Conservation (phyloP, 2,113 vertebrate genomes). For the Alligator sinensis region DNA sequence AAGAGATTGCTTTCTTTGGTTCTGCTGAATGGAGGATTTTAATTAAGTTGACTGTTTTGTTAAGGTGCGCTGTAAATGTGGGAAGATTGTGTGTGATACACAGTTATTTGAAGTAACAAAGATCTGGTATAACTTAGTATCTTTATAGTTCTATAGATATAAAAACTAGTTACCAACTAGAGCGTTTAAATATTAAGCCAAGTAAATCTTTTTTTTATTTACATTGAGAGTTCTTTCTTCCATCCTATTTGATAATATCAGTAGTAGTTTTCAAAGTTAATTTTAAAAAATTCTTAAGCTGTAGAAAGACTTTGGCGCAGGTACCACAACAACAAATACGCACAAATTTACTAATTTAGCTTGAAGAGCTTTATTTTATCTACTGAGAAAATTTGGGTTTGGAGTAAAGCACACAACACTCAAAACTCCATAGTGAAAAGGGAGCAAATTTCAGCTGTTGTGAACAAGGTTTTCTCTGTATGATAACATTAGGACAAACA, state of each 20-base stretch:
- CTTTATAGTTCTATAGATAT: background rate
- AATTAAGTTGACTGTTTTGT: background rate
- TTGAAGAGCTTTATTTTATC: background rate
- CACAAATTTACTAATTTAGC: background rate
- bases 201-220: background rate
- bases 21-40: background rate
- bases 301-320: background rate
- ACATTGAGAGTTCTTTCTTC: background rate
- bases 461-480: background rate
- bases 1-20: background rate
- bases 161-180: background rate
- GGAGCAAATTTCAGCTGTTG: background rate
- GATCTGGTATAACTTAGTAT: background rate
- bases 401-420: background rate
- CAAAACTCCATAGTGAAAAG: too few species aligned
- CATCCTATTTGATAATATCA: background rate
- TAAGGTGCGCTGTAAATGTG: background rate
- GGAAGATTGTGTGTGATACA: background rate
- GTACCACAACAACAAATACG: background rate
- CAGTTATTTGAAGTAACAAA: background rate
- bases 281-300: background rate
- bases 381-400: background rate
- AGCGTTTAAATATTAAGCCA: background rate
- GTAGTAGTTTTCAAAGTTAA: background rate
- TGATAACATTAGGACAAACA: background rate